Evolutionary conservation across 2,797 vertebrate species (phyloP), one percentile per base, ranked within the genome.

Genomic region (Kryptopterus vitreolus): DNA sequence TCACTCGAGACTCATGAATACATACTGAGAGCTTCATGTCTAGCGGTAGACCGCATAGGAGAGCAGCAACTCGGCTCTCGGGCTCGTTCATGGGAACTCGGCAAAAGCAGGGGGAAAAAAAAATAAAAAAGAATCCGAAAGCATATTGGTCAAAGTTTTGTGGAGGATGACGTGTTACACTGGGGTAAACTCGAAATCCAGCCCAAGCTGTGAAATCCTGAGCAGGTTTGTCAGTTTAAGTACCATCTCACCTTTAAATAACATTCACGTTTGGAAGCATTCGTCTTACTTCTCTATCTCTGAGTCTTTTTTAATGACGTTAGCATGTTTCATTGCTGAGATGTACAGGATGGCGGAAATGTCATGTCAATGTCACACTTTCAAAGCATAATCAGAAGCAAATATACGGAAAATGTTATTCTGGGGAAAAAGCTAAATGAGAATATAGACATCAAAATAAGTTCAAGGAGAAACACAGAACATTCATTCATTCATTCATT

Each of bases 371-470:
- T 52, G 35, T 73, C 12, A 69, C 43, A 13, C 75, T 53, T 70
- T 66, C 72, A 10, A 80, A 65, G 75, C 81, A 81, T 84, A 78
- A 87, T 87, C 88, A 88, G 80, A 89, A 85, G 81, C 31, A 38
- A 85, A 87, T 84, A 38, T 8, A 10, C 7, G n/a, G 38, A 38
- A 22, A 71, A 71, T 57, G 38, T 43, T n/a, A 63, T 35, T 26
- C 52, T 80, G 53, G 76, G 71, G 80, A 88, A 88, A 84, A 91
- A 85, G 85, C 87, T 90, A 93, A 93, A 92, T 89, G 92, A 89
- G 92, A 69, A 90, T 87, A 91, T n/a, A n/a, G n/a, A n/a, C n/a
- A 92, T 92, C 92, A 91, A 89, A 85, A 43, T 50, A 81, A 83
- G 85, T 87, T 89, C 90, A 89, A 88, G 87, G 84, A n/a, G 85